Base-by-base conservation (phyloP, 35 echinoderm and acorn worm genomes). In the Apostichopus parvimensis region DNA sequence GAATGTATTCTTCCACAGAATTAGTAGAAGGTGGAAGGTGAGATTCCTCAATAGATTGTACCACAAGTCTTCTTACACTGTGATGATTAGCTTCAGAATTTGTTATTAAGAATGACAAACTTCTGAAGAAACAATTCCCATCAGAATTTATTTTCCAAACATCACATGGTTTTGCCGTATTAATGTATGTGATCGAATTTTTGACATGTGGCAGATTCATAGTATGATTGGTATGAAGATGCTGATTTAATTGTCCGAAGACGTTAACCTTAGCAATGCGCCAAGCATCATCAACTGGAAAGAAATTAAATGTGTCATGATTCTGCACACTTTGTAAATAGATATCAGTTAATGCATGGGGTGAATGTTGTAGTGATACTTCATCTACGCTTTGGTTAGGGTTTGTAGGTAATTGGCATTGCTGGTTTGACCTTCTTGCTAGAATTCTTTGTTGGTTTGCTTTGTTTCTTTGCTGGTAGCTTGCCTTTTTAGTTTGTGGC, bases 61-160 rank as follows among this genome's bases (percentile, higher is more conserved):
- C 83, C 17, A 61, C 56, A 17, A 86, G 21, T 56, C 59, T 53
- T 86, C 83, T 86, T 18, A 86, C 18, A 22, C 18, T 17, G 24
- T 18, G 17, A 54, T 86, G 83, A 61, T 86, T 86, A 5, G 57
- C 83, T 86, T 86, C 83, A 6, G 83, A 64, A 86, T 57, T 86
- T 61, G 83, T 61, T 0, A 86, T 86, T 61, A 86, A 58, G 18
- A 7, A 58, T 4, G 83, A 86, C 60, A 86, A 86, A 57, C 83
- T 59, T 58, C 83, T 86, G 21, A 86, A 86, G 54, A 86, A 86
- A 65, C 83, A 86, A 22, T 86, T 86, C 13, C 83, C 83, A 58
- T 86, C 83, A 61, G 53, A 52, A 34, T 80, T 80, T 6, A 53
- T 80, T 10, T 61, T 86, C 20, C 56, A 56, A 56, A 86, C n/a